Conservation (phyloP, 2,797 vertebrate genomes). For the Onychomys arenicola region DNA sequence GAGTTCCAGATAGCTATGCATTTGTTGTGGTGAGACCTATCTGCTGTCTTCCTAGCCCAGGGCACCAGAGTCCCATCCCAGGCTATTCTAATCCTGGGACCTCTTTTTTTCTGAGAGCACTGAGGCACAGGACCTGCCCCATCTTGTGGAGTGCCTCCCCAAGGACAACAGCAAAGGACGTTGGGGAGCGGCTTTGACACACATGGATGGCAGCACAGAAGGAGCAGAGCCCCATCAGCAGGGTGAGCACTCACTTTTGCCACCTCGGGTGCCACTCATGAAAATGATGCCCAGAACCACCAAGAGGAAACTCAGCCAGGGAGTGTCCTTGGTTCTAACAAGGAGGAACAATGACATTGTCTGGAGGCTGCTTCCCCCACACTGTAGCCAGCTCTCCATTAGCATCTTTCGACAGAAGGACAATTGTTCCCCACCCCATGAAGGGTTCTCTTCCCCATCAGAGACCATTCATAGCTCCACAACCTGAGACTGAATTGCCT, state of each 20-base stretch:
- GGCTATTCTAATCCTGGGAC: neutral
- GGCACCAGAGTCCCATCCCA: constrained; percentile 86
- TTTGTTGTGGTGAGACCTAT: constrained; percentile 81
- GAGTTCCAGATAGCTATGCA: neutral
- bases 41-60: constrained; percentile 87
- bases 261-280: constrained; percentile 92
- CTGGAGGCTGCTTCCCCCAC: neutral
- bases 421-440: neutral
- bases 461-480: neutral
- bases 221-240: neutral
- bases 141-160: constrained; percentile 76
- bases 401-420: neutral
- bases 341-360: constrained; percentile 7
- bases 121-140: constrained; percentile 60
- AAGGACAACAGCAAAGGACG: constrained; percentile 69
- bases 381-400: neutral
- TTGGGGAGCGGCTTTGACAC: constrained; percentile 9
- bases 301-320: constrained; percentile 91
- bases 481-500: neutral
- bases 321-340: constrained; percentile 83
- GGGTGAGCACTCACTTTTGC: constrained; percentile 81
- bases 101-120: neutral
- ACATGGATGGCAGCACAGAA: neutral
- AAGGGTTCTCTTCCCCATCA: neutral
- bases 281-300: constrained; percentile 93